Base-by-base conservation (phyloP, 2,888 invertebrate species). In the Itoplectis maculator region DNA sequence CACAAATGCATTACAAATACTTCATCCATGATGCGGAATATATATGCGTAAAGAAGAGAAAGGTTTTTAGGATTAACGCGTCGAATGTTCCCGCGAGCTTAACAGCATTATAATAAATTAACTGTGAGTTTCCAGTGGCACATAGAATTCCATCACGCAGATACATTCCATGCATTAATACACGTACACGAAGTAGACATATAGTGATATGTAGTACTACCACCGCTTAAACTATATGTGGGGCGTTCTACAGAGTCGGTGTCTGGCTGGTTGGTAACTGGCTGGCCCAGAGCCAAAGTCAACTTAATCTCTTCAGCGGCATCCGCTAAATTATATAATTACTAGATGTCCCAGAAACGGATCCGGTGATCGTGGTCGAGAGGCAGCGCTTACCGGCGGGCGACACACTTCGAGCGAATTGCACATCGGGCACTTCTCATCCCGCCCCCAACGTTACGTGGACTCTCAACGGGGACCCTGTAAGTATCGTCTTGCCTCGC, bases 391-490 rank as follows among this genome's bases (percentile, higher is more conserved):
- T 92, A 85, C 87, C 89, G 63, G 87, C 89, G 40, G 91, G 90
- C 76, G 91, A 91, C 85, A 89, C 88, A 85, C 88, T 92, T 68
- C 89, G 87, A 49, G 92, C 90, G 85, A 92, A 92, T 89, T 92
- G 92, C 88, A 92, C 91, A 79, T 89, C 92, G 75, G 92, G 92
- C 76, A 88, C 88, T 72, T 91, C 92, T 69, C 87, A 89, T 78
- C 92, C 92, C 81, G 90, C 92, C 87, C 88, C 92, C 77, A 88
- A 86, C 86, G 88, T 92, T 89, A 91, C 91, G 85, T 92, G 92
- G 92, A 91, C 89, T 85, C 88, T 92, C 86, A 92, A 92, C 88
- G 91, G 90, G 82, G 85, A 86, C 63, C 86, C 84, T 74, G 92
- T 92, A 88, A 92, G 92, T 92, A 90, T 89, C 84, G 82, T 81